Percentiles rank a stretch among this genome's conserved stretches.
Conservation (phyloP, 2,797 vertebrate species). For the Cryptoblepharus egeriae region DNA sequence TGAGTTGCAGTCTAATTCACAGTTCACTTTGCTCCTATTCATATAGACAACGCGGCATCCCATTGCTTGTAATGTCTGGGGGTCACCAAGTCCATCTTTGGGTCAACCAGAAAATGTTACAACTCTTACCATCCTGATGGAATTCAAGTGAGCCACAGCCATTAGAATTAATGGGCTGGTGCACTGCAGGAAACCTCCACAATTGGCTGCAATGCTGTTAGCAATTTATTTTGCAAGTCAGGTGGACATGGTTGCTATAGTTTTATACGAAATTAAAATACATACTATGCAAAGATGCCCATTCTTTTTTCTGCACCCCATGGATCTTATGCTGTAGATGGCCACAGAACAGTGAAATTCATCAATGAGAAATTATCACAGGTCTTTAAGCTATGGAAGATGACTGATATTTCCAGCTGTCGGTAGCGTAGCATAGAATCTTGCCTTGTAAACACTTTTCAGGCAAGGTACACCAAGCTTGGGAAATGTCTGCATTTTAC, state of each 20-base stretch:
- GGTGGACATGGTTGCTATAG: not conserved
- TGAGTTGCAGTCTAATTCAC: not conserved
- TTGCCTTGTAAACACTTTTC: slow-evolving; percentile 49
- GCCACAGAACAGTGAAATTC: not conserved
- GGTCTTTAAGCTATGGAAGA: not conserved
- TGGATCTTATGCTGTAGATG: not conserved
- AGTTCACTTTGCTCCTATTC: not conserved
- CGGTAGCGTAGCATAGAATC: slow-evolving; percentile 43
- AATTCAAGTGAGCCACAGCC: not conserved
- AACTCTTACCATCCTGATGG: not conserved
- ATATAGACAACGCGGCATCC: not conserved
- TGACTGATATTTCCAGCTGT: not conserved
- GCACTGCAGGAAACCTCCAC: not conserved
- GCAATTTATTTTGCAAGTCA: not conserved
- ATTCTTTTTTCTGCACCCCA: not conserved
- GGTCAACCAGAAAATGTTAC: not conserved
- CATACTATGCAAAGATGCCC: not conserved
- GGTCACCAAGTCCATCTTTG: not conserved
- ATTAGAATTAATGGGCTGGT: not conserved
- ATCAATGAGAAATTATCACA: slow-evolving; percentile 30
- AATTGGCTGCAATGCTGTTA: too few relatives aligned
- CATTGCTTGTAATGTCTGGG: not conserved
- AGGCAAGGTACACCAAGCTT: slow-evolving; percentile 46
- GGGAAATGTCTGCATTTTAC: slow-evolving; percentile 60
- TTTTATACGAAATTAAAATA: not conserved